Evolutionary conservation across 92 coral and sea anemone genomes (phyloP).

Genomic region (Paramuricea clavata): DNA sequence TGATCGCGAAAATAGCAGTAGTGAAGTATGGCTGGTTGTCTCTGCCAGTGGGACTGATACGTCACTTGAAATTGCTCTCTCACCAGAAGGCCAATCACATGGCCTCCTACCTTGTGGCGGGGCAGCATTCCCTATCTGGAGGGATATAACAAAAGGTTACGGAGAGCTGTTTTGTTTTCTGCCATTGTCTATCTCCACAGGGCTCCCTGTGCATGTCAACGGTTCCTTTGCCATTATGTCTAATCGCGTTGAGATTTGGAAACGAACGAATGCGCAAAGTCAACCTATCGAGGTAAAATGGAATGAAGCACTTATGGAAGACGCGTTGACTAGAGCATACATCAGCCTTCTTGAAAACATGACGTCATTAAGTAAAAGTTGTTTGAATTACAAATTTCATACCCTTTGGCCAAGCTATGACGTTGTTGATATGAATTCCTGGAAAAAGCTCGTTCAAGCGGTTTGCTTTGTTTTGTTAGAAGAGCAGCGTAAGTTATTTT

Average conservation of each 20-base stretch:
- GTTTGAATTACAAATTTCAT: slow-evolving; percentile 50
- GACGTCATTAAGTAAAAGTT: slow-evolving; percentile 50
- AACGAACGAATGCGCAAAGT: slow-evolving; percentile 61
- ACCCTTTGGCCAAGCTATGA: slow-evolving; percentile 79
- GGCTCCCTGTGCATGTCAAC: slow-evolving; percentile 83
- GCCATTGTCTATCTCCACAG: slow-evolving; percentile 81
- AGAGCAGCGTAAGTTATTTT: slow-evolving; percentile 51
- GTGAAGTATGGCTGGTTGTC: slow-evolving; percentile 56
- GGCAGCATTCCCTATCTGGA: slow-evolving; percentile 49
- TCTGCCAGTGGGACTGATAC: slow-evolving; percentile 61
- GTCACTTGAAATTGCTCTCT: slow-evolving; percentile 69
- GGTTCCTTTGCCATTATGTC: slow-evolving; percentile 89
- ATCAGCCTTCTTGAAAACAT: slow-evolving; percentile 65
- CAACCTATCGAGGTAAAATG: slow-evolving; percentile 81
- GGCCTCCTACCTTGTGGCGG: slow-evolving; percentile 77
- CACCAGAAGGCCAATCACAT: slow-evolving; percentile 66
- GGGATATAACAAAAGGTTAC: neutral
- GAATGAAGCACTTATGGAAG: slow-evolving; percentile 80
- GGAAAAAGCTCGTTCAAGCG: slow-evolving; percentile 70
- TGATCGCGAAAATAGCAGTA: neutral
- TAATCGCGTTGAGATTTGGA: slow-evolving; percentile 87
- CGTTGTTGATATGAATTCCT: slow-evolving; percentile 56
- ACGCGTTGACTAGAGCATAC: slow-evolving; percentile 76
- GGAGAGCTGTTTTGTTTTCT: slow-evolving; percentile 87
- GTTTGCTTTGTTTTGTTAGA: slow-evolving; percentile 71